A percentile compares a stretch with the other conserved stretches of the same genome.
Evolutionary conservation across 2,113 vertebrate species (phyloP).

Genomic region (Furnarius figulus): DNA sequence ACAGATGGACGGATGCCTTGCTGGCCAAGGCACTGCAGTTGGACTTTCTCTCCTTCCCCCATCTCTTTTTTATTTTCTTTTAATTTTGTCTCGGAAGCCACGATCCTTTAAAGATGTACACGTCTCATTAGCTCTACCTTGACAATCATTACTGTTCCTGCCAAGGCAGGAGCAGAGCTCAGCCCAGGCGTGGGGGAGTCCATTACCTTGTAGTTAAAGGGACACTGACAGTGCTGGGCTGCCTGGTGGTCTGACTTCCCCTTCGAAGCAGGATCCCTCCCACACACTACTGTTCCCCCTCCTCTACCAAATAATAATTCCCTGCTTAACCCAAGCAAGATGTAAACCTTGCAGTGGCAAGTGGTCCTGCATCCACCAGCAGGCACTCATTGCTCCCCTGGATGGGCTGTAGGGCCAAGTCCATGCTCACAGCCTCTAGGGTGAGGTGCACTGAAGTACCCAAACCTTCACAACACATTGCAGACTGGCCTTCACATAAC

Average conservation of each 20-base stretch:
- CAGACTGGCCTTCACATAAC: not conserved
- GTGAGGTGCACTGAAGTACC: not conserved
- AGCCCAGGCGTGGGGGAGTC: not conserved
- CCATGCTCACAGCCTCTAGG: not conserved
- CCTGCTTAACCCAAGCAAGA: not conserved
- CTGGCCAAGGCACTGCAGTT: not conserved
- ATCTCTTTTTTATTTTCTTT: not conserved
- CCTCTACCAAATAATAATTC: not conserved
- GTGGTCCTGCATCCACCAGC: not conserved
- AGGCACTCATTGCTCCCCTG: not conserved
- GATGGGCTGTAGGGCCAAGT: not conserved
- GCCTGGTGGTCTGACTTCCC: not conserved
- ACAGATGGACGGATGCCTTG: not conserved
- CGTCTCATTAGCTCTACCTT: constrained; percentile 67
- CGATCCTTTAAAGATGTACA: constrained; percentile 63
- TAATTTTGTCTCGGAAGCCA: constrained; percentile 52
- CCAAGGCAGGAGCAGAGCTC: constrained; percentile 43
- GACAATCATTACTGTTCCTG: constrained; percentile 52
- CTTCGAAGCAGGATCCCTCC: not conserved
- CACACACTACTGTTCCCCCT: not conserved
- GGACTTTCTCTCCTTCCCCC: constrained; percentile 27
- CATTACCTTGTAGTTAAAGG: constrained; percentile 58
- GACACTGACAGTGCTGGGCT: not conserved
- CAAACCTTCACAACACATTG: not conserved
- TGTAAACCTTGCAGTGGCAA: not conserved